Evolutionary conservation across 1,140 invertebrate genomes (phyloP).

Genomic region (Aphelenchoides besseyi): DNA sequence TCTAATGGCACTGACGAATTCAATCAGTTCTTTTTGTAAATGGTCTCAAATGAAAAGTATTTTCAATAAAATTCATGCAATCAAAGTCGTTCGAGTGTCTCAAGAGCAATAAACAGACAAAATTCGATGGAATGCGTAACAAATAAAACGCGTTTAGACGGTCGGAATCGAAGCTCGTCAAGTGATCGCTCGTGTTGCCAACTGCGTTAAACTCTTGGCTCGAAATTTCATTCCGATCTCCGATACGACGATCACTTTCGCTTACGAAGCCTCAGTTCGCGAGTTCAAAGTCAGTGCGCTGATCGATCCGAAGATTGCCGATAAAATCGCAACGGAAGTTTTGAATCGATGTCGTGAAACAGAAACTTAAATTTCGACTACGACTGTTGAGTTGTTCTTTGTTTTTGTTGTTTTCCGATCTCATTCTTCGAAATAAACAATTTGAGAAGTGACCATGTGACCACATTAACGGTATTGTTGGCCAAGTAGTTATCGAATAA

Average conservation of each 20-base stretch:
- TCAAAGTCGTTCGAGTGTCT: background rate
- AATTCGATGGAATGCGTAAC: background rate
- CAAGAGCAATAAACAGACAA: background rate
- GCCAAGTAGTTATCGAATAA: background rate
- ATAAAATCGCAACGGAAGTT: conserved; percentile 69
- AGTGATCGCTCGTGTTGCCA: conserved; percentile 79
- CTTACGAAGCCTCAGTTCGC: conserved; percentile 82
- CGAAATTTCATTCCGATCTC: conserved; percentile 81
- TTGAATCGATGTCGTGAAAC: conserved; percentile 26
- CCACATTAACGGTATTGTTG: too few species aligned
- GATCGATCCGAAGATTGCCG: conserved; percentile 75
- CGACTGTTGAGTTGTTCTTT: background rate
- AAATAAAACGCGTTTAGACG: conserved; percentile 66
- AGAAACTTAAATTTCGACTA: background rate
- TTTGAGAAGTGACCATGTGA: background rate
- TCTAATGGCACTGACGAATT: background rate
- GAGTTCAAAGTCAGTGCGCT: conserved; percentile 76
- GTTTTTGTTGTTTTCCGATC: background rate
- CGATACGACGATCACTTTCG: conserved; percentile 84
- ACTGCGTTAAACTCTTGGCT: conserved; percentile 81
- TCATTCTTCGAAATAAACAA: background rate
- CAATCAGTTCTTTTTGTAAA: conserved; percentile 12
- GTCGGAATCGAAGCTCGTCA: conserved; percentile 74
- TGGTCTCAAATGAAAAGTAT: background rate
- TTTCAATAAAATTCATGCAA: background rate